A percentile compares a stretch with the other conserved stretches of the same genome.
Evolutionary conservation across 2,113 vertebrate species (phyloP).

Genomic region (Excalfactoria chinensis): DNA sequence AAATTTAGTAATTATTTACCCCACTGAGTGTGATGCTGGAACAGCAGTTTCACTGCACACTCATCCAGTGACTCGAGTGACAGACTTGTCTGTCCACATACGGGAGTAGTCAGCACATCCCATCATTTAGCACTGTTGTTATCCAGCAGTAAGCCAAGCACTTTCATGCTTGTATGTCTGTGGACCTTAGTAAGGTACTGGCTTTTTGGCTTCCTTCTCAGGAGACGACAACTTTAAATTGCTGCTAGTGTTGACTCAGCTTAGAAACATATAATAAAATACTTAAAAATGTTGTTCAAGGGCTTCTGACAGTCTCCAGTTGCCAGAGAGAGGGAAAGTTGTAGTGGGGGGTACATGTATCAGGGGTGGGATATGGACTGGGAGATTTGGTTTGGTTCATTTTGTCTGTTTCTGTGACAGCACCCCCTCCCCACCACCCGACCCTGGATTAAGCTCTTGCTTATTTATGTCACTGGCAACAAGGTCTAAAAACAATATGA

Average conservation of each 20-base stretch:
- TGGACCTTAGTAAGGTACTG: neutral
- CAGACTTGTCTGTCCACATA: neutral
- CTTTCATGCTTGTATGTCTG: neutral
- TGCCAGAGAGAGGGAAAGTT: neutral
- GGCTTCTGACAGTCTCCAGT: neutral
- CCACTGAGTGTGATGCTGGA: neutral
- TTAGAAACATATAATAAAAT: neutral
- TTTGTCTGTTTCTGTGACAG: neutral
- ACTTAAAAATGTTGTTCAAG: neutral
- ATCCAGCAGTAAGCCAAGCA: neutral
- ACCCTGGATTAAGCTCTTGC: neutral
- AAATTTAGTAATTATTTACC: slow-evolving; percentile 2
- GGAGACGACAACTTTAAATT: neutral
- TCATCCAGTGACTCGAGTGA: neutral
- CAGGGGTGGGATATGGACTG: neutral
- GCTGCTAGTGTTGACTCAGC: neutral
- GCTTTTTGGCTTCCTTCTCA: accelerated
- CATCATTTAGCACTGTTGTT: accelerated
- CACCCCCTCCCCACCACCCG: accelerated
- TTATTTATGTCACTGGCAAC: neutral
- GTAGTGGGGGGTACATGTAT: accelerated
- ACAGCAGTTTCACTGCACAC: neutral
- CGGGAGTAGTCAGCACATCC: neutral
- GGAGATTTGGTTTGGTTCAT: neutral
- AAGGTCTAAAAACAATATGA: neutral